A percentile compares a stretch with the other conserved stretches of the same genome.
Conservation (phyloP, 2,797 vertebrate species). For the Pseudomugil gertrudae region DNA sequence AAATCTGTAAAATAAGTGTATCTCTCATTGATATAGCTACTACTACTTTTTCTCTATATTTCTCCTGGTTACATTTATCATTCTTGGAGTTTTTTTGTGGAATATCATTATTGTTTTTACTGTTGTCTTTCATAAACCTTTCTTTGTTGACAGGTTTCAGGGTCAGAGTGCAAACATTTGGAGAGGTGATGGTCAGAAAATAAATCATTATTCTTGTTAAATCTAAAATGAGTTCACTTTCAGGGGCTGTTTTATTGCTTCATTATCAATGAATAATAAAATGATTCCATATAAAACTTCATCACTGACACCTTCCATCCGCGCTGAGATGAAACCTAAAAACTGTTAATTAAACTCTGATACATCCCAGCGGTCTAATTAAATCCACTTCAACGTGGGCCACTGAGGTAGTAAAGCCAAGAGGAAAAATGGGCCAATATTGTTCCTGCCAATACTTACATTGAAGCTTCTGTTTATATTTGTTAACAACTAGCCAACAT, state of each 20-base stretch:
- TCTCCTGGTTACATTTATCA: neutral
- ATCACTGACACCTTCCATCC: slow-evolving; percentile 45
- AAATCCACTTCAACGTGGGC: slow-evolving; percentile 45
- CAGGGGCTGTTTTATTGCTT: too few species aligned
- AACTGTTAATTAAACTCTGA: slow-evolving; percentile 51
- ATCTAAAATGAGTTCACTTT: too few species aligned
- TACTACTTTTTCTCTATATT: neutral
- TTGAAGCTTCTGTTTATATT: slow-evolving; percentile 34
- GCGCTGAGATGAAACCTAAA: slow-evolving; percentile 30
- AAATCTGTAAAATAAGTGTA: neutral
- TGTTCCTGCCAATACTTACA: slow-evolving; percentile 15
- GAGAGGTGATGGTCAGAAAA: too few species aligned
- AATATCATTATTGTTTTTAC: too few species aligned
- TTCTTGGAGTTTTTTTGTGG: too few species aligned
- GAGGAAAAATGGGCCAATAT: slow-evolving; percentile 34
- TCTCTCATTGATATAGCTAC: neutral
- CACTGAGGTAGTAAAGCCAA: slow-evolving; percentile 40
- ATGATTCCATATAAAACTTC: neutral
- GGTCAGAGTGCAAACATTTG: too few species aligned
- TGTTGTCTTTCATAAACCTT: too few species aligned
- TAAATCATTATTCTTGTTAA: too few species aligned
- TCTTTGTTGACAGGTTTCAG: too few species aligned
- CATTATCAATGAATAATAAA: too few species aligned
- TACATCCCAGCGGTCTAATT: slow-evolving; percentile 56
- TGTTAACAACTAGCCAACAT: slow-evolving; percentile 32